Percentiles rank a stretch among this genome's conserved stretches.
phyloP scores from a whole-genome alignment of 1,140 invertebrate genomes.

The Galleria mellonella region DNA sequence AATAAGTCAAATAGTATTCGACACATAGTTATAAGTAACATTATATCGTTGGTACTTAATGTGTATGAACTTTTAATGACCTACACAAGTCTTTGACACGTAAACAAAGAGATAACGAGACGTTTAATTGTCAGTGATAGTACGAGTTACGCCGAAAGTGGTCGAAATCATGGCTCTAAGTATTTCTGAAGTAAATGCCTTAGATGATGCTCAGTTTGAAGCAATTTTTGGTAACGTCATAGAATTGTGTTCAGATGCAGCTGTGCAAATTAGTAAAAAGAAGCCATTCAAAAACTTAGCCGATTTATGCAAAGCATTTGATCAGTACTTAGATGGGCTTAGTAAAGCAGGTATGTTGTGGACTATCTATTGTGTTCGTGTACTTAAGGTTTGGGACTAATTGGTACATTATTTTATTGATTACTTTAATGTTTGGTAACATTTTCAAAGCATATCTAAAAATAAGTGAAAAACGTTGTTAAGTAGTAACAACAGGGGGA shows the following conservation, averaged over 20 bases:
- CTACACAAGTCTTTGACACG: conserved; percentile 2
- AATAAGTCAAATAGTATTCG: too few relatives aligned
- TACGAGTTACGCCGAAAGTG: conserved; percentile 1
- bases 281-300: conserved; percentile 74
- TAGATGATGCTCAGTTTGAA: conserved; percentile 75
- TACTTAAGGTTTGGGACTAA: not conserved
- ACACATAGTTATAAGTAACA: too few relatives aligned
- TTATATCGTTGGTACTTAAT: too few relatives aligned
- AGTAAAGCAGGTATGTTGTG: conserved; percentile 66
- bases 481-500: not conserved
- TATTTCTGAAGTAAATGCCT: conserved; percentile 72
- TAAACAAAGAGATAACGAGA: conserved; percentile 6
- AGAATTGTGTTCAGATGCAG: conserved; percentile 76
- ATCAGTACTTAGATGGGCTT: conserved; percentile 75
- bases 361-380: not conserved
- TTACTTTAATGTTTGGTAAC: too few relatives aligned
- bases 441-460: too few relatives aligned
- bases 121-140: not conserved
- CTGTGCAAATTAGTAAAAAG: conserved; percentile 66
- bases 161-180: conserved; percentile 18
- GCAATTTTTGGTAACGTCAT: conserved; percentile 79
- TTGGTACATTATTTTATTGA: too few relatives aligned
- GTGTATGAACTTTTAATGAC: conserved; percentile 20
- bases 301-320: conserved; percentile 72
- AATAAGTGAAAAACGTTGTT: too few relatives aligned